Base-by-base conservation (phyloP, 2,797 vertebrate species). In the Malurus splendens region DNA sequence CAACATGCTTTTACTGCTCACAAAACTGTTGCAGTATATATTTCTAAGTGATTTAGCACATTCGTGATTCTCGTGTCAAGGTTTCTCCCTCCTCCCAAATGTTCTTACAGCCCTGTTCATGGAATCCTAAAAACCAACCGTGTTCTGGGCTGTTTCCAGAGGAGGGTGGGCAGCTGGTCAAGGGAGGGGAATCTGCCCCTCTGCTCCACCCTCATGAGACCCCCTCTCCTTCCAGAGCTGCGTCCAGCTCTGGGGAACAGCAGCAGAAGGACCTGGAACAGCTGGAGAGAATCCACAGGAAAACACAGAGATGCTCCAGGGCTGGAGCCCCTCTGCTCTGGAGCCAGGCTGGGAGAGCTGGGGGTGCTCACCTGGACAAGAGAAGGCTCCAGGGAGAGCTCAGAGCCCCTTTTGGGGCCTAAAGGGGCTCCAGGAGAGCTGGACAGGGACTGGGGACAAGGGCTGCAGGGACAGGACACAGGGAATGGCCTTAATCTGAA, bases 311-410 rank as follows among this genome's bases (percentile, higher is more conserved):
- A 5, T 73, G 18, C 2, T 48, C n/a, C 5, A 42, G 9, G 36
- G 11, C 30, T 54, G 41, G 25, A 48, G 13, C 8, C 7, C 15
- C 6, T 66, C 15, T 67, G 18, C 47, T 55, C 33, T 54, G 68
- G 9, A 86, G 16, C 5, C 54, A 32, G 75, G 2, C 16, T 73
- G 33, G 18, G 18, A 28, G 1, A 66, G 25, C 15, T 66, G 33
- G 15, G 7, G 30, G 0, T 47, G 20, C 0, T 73, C 39, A 4
- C 0, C 6, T 47, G 18, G 6, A 52, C 7, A 9, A 36, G 33
- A 59, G 52, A 59, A 41, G n/a, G 25, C 7, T 79, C 41, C 33
- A 52, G 42, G 36, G 12, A 65, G 5, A 72, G 0, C 12, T 47
- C 1, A 15, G 60, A 72, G 30, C 25, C 47, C 36, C 36, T 36